A percentile compares a stretch with the other conserved stretches of the same genome.
phyloP scores from a whole-genome alignment of 92 coral and sea anemone species.

The Palythoa heliodiscus region DNA sequence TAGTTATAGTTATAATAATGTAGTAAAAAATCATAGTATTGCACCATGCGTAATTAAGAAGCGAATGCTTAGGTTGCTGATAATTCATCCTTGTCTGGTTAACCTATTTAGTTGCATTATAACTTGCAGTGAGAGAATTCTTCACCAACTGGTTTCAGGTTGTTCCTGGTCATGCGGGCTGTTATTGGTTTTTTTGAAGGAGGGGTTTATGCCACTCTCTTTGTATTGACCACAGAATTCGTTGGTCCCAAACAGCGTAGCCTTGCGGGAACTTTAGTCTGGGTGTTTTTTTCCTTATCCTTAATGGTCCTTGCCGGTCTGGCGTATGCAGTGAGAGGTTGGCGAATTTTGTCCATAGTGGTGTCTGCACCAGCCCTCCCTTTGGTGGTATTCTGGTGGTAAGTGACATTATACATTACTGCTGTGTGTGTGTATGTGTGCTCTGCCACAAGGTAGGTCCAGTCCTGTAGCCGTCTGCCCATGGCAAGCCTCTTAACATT shows the following conservation, averaged over 20 bases:
- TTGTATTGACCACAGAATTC: conserved; percentile 92
- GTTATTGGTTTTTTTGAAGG: conserved; percentile 87
- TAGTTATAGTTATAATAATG: background rate
- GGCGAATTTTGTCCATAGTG: conserved; percentile 88
- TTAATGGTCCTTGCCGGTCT: conserved; percentile 81
- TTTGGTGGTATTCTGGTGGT: conserved; percentile 88
- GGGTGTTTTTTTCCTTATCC: conserved; percentile 80
- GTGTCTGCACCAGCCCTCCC: conserved; percentile 90
- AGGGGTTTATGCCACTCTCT: conserved; percentile 84
- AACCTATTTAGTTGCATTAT: no score
- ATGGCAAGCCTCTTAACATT: no score
- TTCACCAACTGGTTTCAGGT: conserved; percentile 45
- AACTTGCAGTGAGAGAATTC: background rate
- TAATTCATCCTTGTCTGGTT: background rate
- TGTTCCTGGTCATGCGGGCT: conserved; percentile 76
- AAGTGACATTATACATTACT: conserved; percentile 7
- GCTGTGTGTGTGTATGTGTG: no score
- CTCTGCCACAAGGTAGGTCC: no score
- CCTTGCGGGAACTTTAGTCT: conserved; percentile 83
- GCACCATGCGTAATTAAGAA: background rate
- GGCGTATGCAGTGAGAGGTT: conserved; percentile 83
- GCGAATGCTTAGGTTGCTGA: background rate
- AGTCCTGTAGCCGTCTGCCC: no score
- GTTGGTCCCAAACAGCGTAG: conserved; percentile 93
- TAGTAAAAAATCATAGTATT: background rate